Evolutionary conservation across 2,888 invertebrate genomes (phyloP), one percentile per base, ranked within the genome.

Genomic region (Orchesella flavescens): DNA sequence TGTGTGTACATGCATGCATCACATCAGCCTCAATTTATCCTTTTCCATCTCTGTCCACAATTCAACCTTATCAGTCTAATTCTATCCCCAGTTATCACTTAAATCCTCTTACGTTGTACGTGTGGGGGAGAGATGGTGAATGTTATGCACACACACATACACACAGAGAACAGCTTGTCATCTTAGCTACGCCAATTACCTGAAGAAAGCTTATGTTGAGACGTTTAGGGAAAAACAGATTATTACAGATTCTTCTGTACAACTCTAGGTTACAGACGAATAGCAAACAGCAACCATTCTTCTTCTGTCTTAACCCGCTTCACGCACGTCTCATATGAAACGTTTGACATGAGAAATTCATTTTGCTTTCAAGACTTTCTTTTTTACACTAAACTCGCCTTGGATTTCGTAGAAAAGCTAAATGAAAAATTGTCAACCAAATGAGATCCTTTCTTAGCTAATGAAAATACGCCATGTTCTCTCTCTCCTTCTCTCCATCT

Each of bases 81-180:
- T 85, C 82, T 69, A 84, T 84, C 82, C 77, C 74, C 84, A 76
- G 46, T 77, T 78, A 82, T 77, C 82, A 69, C 79, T 63, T 63
- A 77, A 85, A 85, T 85, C 84, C 82, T 82, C 84, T 85, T 84
- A 82, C 77, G 34, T 84, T 85, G 84, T 78, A 82, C 74, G 34
- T 65, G 65, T 69, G 73, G 68, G 63, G 75, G 78, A 74, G 73
- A 46, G 43, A 53, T 24, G 21, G 66, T 63, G 66, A 55, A 68
- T 23, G 46, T 43, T 53, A 19, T 34, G 34, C 34, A 34, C 59
- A 75, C 75, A 63, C 49, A 17, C 46, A n/a, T n/a, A 77, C 68
- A 21, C 34, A 7, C 21, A 55, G 12, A 68, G 34, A 61, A 79
- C 55, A 63, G 53, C 63, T 83, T 83, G 82, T 82, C 72, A 55